phyloP scores from a whole-genome alignment of 2,888 invertebrate genomes.

The Metellina segmentata region DNA sequence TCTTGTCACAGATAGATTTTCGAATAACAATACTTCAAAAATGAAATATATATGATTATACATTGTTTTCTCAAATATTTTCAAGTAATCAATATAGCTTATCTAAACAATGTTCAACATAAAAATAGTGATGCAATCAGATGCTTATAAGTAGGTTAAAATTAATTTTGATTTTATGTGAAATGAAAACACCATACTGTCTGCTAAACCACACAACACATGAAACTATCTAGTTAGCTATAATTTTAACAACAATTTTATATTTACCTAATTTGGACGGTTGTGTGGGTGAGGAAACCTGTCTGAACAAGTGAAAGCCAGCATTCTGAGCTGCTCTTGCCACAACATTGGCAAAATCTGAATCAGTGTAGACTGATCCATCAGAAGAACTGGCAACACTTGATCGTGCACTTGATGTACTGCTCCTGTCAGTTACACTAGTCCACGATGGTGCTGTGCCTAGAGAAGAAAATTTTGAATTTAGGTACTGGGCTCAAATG shows the following conservation, averaged over 20 bases:
- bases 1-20: too few relatives aligned
- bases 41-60: too few relatives aligned
- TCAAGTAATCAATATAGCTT: not conserved
- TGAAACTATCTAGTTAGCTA: too few relatives aligned
- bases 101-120: not conserved
- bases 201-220: too few relatives aligned
- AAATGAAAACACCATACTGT: not conserved
- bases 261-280: conserved; percentile 72
- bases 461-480: not conserved
- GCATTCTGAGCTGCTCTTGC: conserved; percentile 81
- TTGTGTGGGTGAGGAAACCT: conserved; percentile 37
- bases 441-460: conserved; percentile 76
- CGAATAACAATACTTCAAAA: too few relatives aligned
- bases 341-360: conserved; percentile 82
- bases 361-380: conserved; percentile 81
- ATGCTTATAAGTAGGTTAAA: not conserved
- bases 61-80: too few relatives aligned
- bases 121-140: not conserved
- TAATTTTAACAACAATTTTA: not conserved
- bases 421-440: conserved; percentile 79
- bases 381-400: conserved; percentile 81
- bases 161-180: not conserved
- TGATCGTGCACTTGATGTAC: conserved; percentile 80
- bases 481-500: not conserved
- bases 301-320: conserved; percentile 78